Base-by-base conservation (phyloP, 2,797 vertebrate species). In the Pseudochaenichthys georgianus region DNA sequence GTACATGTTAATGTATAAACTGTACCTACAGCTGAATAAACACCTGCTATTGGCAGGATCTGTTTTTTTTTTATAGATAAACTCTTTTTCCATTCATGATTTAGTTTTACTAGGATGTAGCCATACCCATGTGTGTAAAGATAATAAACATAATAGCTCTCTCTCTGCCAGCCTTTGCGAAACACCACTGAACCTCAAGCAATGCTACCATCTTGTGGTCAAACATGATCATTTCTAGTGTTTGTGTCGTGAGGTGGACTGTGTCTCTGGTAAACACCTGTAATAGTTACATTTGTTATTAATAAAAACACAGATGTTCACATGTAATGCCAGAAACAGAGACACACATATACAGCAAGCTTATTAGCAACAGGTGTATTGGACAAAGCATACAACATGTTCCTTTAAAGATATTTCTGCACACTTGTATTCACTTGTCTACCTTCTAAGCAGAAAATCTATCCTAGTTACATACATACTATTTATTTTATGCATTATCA, bases 121-220 rank as follows among this genome's bases (percentile, higher is more conserved):
- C 9, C 15, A 63, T 28, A 77, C 52, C 38, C 64, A 43, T 45
- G 61, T 0, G 0, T 16, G 48, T 57, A 54, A 59, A 4, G 11
- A 57, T 21, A 65, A 81, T 43, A 78, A 85, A 64, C 53, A 0
- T 41, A 42, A 17, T 51, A 11, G 55, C 21, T 41, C 7, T 47
- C 42, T 45, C 13, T 2, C 3, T 16, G 1, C 48, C 38, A 2
- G 31, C 3, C 13, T 10, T 2, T 19, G 5, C 0, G 1, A 54
- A 61, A 28, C 38, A 21, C 11, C 48, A 7, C 23, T 17, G 0
- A 73, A 78, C 19, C 3, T 80, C 13, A 75, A 70, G 8, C 85
- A 82, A 85, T 84, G 84, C 87, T 86, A 61, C 81, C 85, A 91
- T 62, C 94, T 90, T 47, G 81, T 89, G 93, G 86, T 12, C 38